phyloP scores from a whole-genome alignment of 2,797 vertebrate species.

The Coccyzus lansbergi region DNA sequence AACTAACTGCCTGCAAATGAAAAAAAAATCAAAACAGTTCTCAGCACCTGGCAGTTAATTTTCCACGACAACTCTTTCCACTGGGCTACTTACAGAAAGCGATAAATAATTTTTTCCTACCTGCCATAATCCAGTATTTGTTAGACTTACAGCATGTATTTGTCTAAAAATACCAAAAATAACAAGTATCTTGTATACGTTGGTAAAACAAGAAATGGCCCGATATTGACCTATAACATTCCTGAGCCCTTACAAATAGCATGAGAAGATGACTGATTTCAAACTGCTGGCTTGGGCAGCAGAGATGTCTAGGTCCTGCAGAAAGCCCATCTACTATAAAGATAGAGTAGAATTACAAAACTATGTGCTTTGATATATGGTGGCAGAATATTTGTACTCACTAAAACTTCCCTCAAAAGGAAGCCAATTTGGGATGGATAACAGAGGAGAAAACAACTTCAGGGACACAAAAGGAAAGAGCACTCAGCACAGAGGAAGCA shows the following conservation, averaged over 20 bases:
- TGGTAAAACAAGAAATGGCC: not conserved
- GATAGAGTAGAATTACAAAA: conserved; percentile 46
- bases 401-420: conserved; percentile 41
- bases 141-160: not conserved
- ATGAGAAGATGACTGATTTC: not conserved
- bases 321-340: not conserved
- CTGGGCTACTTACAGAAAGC: not conserved
- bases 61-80: not conserved
- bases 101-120: not conserved
- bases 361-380: conserved; percentile 42
- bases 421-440: conserved; percentile 16
- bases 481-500: not conserved
- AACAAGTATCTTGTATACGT: not conserved
- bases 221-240: not conserved
- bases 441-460: not conserved
- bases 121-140: not conserved
- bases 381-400: conserved; percentile 42
- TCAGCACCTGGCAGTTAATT: not conserved
- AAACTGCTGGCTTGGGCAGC: conserved; percentile 15
- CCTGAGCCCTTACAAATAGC: not conserved
- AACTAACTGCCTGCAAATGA: not conserved
- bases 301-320: not conserved
- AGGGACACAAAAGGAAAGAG: not conserved
- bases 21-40: not conserved
- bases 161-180: not conserved